phyloP scores from a whole-genome alignment of 2,113 vertebrate species.

The Rhinichthys klamathensis region DNA sequence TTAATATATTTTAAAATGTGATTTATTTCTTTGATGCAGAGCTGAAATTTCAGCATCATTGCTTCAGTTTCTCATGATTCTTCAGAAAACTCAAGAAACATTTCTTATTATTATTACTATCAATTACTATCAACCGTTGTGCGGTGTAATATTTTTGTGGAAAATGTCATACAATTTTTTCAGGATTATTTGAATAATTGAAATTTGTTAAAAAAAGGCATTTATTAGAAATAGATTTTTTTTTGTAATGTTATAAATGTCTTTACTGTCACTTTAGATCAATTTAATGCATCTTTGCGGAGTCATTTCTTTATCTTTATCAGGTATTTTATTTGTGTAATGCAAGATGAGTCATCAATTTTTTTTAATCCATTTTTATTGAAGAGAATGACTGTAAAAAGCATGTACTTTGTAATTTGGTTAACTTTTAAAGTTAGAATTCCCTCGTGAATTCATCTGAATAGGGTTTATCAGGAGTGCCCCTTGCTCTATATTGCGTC shows the following conservation, averaged over 20 bases:
- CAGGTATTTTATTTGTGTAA: not conserved
- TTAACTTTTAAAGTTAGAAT: not conserved
- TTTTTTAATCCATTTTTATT: not conserved
- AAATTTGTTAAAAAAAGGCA: not conserved
- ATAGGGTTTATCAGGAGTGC: not conserved
- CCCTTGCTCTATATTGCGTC: constrained; percentile 27
- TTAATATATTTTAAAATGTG: too few relatives aligned
- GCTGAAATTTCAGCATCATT: too few relatives aligned
- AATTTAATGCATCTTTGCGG: not conserved
- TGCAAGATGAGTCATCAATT: not conserved
- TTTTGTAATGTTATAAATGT: not conserved
- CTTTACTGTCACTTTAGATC: not conserved
- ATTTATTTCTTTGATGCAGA: too few relatives aligned
- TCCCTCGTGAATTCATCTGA: not conserved
- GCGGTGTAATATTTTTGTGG: too few relatives aligned
- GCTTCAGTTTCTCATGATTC: too few relatives aligned
- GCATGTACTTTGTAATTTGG: not conserved
- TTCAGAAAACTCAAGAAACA: not conserved
- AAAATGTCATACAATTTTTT: not conserved
- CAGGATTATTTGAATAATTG: not conserved
- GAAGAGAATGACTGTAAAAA: not conserved
- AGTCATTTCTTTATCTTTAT: not conserved
- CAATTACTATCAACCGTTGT: not conserved
- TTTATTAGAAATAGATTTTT: not conserved
- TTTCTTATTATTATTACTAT: not conserved